Evolutionary conservation across 2,888 invertebrate genomes (phyloP), one percentile per base, ranked within the genome.

Genomic region (Papilio protenor): DNA sequence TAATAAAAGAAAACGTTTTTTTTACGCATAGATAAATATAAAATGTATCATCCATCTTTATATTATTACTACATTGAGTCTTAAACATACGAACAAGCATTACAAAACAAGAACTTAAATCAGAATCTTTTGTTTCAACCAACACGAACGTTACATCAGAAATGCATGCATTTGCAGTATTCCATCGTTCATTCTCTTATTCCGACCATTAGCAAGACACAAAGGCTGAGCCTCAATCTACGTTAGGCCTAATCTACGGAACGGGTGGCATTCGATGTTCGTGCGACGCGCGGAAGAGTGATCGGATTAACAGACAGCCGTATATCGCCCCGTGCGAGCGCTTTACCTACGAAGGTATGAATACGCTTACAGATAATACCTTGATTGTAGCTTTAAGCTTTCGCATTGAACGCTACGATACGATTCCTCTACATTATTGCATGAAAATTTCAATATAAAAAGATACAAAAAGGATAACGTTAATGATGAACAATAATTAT

Each of bases 161-260:
- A 61, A 77, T 79, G 79, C 81, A 79, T 80, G 73, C 80, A 73
- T 76, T 80, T 77, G 75, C 79, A 76, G 71, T 59, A 78, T 69
- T 55, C 55, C 16, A 27, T 61, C 23, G 64, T 47, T 76, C 49
- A 76, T 77, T 77, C 77, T 52, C 72, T 59, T 59, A 66, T 73
- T 69, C 78, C 72, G 72, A 75, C 47, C 69, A 85, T 87, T 88
- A 85, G 81, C 80, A 79, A 81, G 85, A 83, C 84, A 85, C 79
- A 83, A 84, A 82, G 81, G 81, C 82, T 87, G 86, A 88, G 87
- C 86, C 85, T 85, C 86, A 86, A 87, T 90, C 86, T 87, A 84
- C 85, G 86, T 87, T 86, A 83, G 81, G 85, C 84, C 84, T 88
- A 88, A 90, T 89, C 89, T 86, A 85, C 82, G 84, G 82, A 61